Evolutionary conservation across 2,113 vertebrate species (phyloP).

Genomic region (rabbit (Oryctolagus cuniculus)): mOryCun1.1 NC_091443.1:41306001-41306500

Average conservation of each 20-base stretch:
- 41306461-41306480: too few relatives aligned
- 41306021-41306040: slow-evolving; percentile 54
- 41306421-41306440: background rate
- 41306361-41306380: background rate
- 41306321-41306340: background rate
- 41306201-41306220: background rate
- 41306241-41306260: background rate
- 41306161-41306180: background rate
- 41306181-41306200: background rate
- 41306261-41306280: background rate
- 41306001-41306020: slow-evolving; percentile 63
- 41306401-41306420: background rate
- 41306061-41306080: slow-evolving; percentile 43
- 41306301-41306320: background rate
- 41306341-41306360: background rate
- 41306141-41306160: background rate
- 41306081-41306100: slow-evolving; percentile 41
- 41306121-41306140: slow-evolving; percentile 35
- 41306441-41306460: too few relatives aligned
- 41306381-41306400: background rate
- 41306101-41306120: background rate
- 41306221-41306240: slow-evolving; percentile 30
- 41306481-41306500: too few relatives aligned
- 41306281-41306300: background rate
- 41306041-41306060: slow-evolving; percentile 1